A percentile compares a stretch with the other conserved stretches of the same genome.
Conservation (phyloP, 92 coral and sea anemone genomes). For the Blastomussa wellsi region DNA sequence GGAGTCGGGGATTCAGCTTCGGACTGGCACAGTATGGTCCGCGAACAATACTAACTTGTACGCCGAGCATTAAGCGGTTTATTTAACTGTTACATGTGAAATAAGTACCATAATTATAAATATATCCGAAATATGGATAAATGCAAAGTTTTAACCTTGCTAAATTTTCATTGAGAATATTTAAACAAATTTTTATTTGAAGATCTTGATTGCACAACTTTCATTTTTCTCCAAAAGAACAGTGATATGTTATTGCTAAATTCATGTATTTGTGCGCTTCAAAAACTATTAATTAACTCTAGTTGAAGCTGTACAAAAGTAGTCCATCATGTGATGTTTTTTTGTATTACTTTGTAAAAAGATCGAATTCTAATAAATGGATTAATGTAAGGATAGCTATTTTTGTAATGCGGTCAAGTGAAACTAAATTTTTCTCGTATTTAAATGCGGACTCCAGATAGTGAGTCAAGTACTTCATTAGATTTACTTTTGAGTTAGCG, state of each 20-base stretch:
- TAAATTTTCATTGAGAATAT: background rate
- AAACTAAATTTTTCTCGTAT: background rate
- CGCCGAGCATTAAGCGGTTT: background rate
- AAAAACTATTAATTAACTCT: background rate
- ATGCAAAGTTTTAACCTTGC: background rate
- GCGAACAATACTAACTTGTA: background rate
- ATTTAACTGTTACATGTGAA: background rate
- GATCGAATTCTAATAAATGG: background rate
- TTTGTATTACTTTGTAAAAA: background rate
- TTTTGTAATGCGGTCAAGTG: background rate
- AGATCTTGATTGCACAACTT: background rate
- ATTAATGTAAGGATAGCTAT: background rate
- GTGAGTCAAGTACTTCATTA: background rate
- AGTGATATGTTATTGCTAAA: background rate
- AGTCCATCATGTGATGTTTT: background rate
- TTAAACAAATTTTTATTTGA: background rate
- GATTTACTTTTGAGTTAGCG: background rate
- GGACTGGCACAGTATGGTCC: background rate
- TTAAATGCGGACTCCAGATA: background rate
- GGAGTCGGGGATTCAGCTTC: background rate
- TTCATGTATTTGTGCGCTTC: background rate
- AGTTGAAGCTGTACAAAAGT: background rate
- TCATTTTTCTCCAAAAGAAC: background rate
- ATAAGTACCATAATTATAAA: background rate
- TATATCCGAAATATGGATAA: background rate